Percentiles rank a stretch among this genome's conserved stretches.
Conservation (phyloP, 2,797 vertebrate species). For the Fringilla coelebs region DNA sequence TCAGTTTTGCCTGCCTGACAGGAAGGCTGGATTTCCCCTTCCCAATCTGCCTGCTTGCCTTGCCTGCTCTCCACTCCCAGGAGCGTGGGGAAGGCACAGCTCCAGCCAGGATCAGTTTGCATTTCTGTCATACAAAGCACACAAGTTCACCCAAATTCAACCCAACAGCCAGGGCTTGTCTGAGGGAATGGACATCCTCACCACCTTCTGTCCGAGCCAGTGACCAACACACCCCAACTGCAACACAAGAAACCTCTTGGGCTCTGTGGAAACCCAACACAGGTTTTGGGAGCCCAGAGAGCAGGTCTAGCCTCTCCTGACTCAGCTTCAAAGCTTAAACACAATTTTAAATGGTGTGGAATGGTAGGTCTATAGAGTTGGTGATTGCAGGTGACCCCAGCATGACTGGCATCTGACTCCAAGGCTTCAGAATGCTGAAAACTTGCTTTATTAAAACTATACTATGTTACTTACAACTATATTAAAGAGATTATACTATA, state of each 20-base stretch:
- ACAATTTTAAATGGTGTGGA: neutral
- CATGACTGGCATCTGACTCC: no score
- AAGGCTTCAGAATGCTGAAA: no score
- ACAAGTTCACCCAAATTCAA: fast-evolving
- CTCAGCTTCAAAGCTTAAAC: neutral
- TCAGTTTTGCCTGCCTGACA: neutral
- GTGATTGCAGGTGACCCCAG: no score
- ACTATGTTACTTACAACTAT: no score
- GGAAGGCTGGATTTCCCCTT: neutral
- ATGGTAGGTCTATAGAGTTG: neutral
- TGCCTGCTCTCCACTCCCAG: neutral
- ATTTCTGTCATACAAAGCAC: neutral
- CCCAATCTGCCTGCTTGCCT: neutral
- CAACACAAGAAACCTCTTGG: neutral
- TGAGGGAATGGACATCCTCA: neutral
- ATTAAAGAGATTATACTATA: no score
- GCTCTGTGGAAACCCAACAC: neutral
- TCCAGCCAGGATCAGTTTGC: neutral
- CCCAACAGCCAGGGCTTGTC: neutral
- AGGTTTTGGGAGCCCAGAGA: neutral
- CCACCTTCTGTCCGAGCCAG: fast-evolving
- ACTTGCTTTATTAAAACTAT: no score
- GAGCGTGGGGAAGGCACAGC: neutral
- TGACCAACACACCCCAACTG: fast-evolving
- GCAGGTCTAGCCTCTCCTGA: neutral